Evolutionary conservation across 1,140 invertebrate species (phyloP), one percentile per base, ranked within the genome.

Genomic region (Potamilus streckersoni): DNA sequence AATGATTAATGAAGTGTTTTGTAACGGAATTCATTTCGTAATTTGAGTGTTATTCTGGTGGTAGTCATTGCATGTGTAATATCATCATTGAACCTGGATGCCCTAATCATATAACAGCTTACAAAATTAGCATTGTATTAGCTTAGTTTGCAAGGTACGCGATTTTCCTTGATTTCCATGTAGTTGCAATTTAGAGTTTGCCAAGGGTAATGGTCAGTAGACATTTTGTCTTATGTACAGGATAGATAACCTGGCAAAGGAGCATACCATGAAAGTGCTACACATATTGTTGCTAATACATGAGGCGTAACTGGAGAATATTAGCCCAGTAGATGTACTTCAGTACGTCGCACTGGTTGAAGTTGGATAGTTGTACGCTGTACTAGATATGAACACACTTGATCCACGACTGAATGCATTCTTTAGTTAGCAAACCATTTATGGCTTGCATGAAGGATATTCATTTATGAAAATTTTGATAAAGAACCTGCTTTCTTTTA

Each of bases 331-430:
- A n/a, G 85, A 86, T 70, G 83, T 82, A 15, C 59, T 84, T 59
- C 79, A 85, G 20, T 87, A 87, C 75, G 79, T 86, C 65, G 74
- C 86, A 23, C 73, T 87, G 56, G 76, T 83, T 71, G 83, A 84
- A 67, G 83, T 80, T 75, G 86, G 86, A 14, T 85, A 85, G 27
- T 74, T 87, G 13, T 87, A 87, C 73, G 83, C 79, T 15, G 84
- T 86, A 68, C 65, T 87, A 62, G 86, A 87, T 63, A 82, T 86
- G 80, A 84, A 87, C 69, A 81, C 80, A 65, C 72, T 87, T 82
- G 63, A 65, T 80, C 57, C 78, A 80, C 69, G 71, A 76, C 27
- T 81, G 80, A 58, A 79, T 79, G 58, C 78, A 83, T 66, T 61
- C 73, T 56, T 69, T 84, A 8, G 78, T 81, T 5, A 83, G 81